Percentiles rank a stretch among this genome's conserved stretches.
Conservation (phyloP, 1,140 invertebrate species). For the Pseudomyrmex pallidus region DNA sequence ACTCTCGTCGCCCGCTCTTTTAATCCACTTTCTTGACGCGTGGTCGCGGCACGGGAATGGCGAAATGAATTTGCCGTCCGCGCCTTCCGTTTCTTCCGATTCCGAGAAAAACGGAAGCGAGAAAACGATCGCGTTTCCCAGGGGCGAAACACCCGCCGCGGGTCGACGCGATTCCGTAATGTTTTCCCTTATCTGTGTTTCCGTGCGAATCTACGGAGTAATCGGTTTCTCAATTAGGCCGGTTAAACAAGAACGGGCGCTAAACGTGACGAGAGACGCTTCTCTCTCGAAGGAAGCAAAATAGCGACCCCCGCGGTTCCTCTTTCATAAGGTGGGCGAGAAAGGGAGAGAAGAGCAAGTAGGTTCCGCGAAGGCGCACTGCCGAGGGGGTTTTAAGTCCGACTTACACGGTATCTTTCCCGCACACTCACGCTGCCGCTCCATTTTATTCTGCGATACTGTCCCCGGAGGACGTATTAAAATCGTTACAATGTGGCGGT, state of each 20-base stretch:
- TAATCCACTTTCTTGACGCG: constrained; percentile 44
- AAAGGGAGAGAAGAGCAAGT: constrained; percentile 33
- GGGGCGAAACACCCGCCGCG: not conserved
- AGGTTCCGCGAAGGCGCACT: constrained; percentile 63
- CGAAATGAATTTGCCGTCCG: constrained; percentile 2
- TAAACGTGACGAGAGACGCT: not conserved
- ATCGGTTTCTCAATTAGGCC: constrained; percentile 30
- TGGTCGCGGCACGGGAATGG: not conserved
- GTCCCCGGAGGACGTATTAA: constrained; percentile 76
- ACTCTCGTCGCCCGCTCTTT: constrained; percentile 10
- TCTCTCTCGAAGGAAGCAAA: not conserved
- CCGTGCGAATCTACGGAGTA: not conserved
- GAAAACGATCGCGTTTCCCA: too few relatives aligned
- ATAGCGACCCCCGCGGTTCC: not conserved
- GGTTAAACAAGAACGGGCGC: not conserved
- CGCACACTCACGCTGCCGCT: constrained; percentile 79
- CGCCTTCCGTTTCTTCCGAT: not conserved
- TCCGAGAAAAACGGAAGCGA: too few relatives aligned
- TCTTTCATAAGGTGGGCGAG: not conserved
- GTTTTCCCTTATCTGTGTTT: constrained; percentile 23
- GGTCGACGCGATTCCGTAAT: not conserved
- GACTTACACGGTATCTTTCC: constrained; percentile 83
- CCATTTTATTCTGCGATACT: constrained; percentile 77
- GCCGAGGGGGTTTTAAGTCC: constrained; percentile 79
- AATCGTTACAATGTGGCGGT: constrained; percentile 77